Percentiles rank a stretch among this genome's conserved stretches.
Conservation (phyloP, 37 sponge, comb jelly and placozoan species). For the Bolinopsis microptera region DNA sequence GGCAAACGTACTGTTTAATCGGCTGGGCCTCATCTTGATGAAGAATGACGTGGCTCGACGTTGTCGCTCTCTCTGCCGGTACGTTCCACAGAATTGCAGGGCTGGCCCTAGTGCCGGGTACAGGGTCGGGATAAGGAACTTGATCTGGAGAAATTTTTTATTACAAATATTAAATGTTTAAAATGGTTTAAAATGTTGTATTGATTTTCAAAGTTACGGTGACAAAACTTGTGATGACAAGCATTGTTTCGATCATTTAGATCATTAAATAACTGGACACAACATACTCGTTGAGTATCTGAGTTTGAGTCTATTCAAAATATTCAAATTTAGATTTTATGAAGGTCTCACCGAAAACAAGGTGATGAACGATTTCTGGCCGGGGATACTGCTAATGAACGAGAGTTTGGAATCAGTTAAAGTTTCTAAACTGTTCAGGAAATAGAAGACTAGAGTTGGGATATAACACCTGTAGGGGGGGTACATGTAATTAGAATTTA, state of each 20-base stretch:
- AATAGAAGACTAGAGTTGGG: constrained; percentile 21
- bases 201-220: too few species aligned
- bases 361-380: not conserved
- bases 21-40: not conserved
- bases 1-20: not conserved
- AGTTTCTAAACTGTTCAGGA: constrained; percentile 37
- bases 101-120: constrained; percentile 28
- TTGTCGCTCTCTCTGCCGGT: constrained; percentile 20
- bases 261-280: too few species aligned
- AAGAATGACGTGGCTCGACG: not conserved
- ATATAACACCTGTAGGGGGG: constrained; percentile 55
- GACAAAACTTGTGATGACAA: too few species aligned
- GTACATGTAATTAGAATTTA: too few species aligned
- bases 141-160: constrained; percentile 10
- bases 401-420: not conserved
- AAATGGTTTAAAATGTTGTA: too few species aligned
- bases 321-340: too few species aligned
- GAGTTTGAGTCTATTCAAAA: too few species aligned
- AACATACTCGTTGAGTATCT: too few species aligned
- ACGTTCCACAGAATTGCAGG: constrained; percentile 1
- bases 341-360: constrained; percentile 19
- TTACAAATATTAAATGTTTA: too few species aligned
- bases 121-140: constrained; percentile 61
- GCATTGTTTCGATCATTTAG: too few species aligned
- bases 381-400: not conserved